Conservation (phyloP, 2,113 vertebrate genomes). For the Embiotoca jacksoni region DNA sequence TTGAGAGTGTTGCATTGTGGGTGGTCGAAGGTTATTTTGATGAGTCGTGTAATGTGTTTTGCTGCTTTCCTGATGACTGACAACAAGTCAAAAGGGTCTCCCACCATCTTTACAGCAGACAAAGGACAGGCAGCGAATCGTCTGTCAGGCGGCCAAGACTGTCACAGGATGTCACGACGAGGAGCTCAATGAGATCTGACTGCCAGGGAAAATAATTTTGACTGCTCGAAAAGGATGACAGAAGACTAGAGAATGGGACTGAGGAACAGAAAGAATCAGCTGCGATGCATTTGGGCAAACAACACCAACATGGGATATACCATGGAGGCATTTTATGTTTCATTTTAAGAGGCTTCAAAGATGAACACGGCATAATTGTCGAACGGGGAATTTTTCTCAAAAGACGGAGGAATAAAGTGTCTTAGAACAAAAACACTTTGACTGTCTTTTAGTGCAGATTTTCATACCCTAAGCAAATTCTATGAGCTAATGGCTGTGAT, state of each 20-base stretch:
- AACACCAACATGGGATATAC: background rate
- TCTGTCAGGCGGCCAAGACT: background rate
- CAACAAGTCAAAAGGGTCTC: background rate
- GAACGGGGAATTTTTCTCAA: background rate
- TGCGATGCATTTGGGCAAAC: no score
- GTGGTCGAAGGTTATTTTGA: background rate
- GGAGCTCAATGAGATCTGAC: conserved; percentile 6
- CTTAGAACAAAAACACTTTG: no score
- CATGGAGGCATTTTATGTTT: background rate
- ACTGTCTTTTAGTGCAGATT: no score
- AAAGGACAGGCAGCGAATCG: background rate
- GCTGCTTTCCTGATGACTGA: background rate
- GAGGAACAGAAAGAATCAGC: background rate
- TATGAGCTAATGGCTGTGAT: no score
- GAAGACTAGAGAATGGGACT: background rate
- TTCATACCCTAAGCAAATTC: no score
- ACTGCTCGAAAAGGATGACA: background rate
- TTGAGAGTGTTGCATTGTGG: background rate
- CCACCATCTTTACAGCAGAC: background rate
- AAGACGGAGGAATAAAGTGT: background rate
- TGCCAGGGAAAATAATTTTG: background rate
- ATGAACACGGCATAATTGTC: background rate
- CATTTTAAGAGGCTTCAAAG: background rate
- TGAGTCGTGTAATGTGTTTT: no score
- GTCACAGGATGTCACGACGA: background rate